Evolutionary conservation across 2,797 vertebrate species (phyloP).

Genomic region (Cyprinella venusta): DNA sequence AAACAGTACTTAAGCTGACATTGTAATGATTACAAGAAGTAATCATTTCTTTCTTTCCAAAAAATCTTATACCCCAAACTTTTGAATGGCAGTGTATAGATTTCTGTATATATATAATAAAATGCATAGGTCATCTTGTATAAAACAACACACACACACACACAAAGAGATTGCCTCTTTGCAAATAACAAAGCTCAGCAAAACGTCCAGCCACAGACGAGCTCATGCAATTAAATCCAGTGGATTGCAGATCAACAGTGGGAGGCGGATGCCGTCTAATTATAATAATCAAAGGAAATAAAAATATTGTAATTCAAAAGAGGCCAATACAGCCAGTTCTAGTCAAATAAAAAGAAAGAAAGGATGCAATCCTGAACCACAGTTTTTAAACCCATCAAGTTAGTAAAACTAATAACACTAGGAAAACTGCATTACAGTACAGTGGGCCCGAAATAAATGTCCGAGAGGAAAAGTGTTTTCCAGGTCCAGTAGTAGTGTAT

Average conservation of each 20-base stretch:
- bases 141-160: conserved; percentile 1
- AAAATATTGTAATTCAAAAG: conserved; percentile 9
- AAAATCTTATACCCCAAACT: background rate
- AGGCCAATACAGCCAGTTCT: background rate
- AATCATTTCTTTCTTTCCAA: background rate
- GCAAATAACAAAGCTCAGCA: conserved; percentile 24
- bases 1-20: no score
- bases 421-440: background rate
- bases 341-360: background rate
- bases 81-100: background rate
- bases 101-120: background rate
- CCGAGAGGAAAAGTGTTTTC: background rate
- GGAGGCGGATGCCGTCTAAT: conserved; percentile 8
- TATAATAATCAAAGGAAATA: conserved; percentile 34
- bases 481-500: background rate
- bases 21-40: no score
- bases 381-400: background rate
- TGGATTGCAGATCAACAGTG: background rate
- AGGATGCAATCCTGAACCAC: background rate
- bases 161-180: conserved; percentile 1
- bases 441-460: background rate
- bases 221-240: conserved; percentile 18
- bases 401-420: background rate
- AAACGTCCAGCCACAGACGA: conserved; percentile 24
- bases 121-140: background rate